Evolutionary conservation across 2,888 invertebrate genomes (phyloP), one percentile per base, ranked within the genome.

Genomic region (Hypomecis atomaria): DNA sequence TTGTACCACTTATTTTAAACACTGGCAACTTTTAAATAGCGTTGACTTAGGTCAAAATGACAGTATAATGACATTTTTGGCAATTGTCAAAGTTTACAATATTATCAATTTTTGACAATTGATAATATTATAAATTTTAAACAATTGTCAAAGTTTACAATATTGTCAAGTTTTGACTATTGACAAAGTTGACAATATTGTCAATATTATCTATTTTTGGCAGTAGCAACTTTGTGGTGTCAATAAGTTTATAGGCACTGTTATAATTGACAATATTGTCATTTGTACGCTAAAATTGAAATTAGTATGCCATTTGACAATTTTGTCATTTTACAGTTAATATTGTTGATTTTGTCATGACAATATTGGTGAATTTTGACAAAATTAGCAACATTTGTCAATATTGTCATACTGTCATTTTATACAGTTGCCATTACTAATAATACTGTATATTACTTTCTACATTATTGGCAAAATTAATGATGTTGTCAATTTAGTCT

Each of bases 1-100:
- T 67, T 68, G 23, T 65, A 38, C 62, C 52, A 56, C 48, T 48
- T 34, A 43, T 54, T 37, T 54, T 38, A 53, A 33, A 5, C 47
- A 36, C 37, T 50, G 49, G 13, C 49, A 37, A 50, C 47, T 47
- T 23, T 23, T 23, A 23, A 23, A 23, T 23, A 23, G 3, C 23
- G 3, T 23, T 23, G 23, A 23, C 23, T 23, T 23, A 23, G 3
- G 23, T 23, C 3, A 23, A 23, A 23, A 23, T 23, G 23, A 23
- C 23, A 23, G 23, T 23, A 23, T 23, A 23, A 23, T n/a, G n/a
- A n/a, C n/a, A n/a, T n/a, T n/a, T n/a, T n/a, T n/a, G n/a, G n/a
- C 23, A 23, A 23, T 23, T 45, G 23, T 6, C 44, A 6, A 44
- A 11, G 44, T 44, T 42, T 1, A 10, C 11, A 44, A 5, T 5